These are phyloP conservation scores for Lithophane socia DNA, from an alignment of 2,888 invertebrate species.

Conservation along the genomic window DNA sequence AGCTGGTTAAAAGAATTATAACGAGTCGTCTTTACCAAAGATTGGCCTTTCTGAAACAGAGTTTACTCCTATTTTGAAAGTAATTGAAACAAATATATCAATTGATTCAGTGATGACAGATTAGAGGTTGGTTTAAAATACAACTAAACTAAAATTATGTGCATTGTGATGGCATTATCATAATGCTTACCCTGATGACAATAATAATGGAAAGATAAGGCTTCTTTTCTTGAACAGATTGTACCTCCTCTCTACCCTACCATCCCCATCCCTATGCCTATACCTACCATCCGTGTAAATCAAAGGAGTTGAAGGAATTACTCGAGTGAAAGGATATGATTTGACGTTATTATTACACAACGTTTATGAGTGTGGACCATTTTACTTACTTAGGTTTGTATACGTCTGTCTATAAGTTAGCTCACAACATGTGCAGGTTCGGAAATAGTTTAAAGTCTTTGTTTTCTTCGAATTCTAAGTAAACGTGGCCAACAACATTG, in stretches of 20 bases:
- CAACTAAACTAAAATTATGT: neutral
- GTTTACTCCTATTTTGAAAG: neutral
- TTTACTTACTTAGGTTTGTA: neutral
- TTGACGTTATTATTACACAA: neutral
- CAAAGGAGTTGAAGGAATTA: neutral
- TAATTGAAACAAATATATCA: neutral
- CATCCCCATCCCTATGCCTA: no score
- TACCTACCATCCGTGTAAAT: neutral
- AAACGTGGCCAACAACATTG: constrained; percentile 26
- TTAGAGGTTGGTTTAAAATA: neutral
- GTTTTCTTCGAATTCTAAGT: constrained; percentile 21
- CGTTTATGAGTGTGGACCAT: neutral
- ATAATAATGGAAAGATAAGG: neutral
- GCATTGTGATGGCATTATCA: neutral
- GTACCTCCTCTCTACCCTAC: no score
- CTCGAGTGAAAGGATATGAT: neutral
- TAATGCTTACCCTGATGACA: neutral
- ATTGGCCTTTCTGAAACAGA: no score
- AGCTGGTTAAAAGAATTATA: no score
- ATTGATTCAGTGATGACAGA: neutral
- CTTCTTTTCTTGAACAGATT: neutral
- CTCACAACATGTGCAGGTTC: neutral
- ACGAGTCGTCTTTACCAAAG: no score
- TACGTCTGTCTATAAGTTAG: neutral
- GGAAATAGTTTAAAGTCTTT: constrained; percentile 15